These are phyloP conservation scores for Electrophaes corylata DNA, from an alignment of 2,888 invertebrate genomes.

Conservation along the genomic window DNA sequence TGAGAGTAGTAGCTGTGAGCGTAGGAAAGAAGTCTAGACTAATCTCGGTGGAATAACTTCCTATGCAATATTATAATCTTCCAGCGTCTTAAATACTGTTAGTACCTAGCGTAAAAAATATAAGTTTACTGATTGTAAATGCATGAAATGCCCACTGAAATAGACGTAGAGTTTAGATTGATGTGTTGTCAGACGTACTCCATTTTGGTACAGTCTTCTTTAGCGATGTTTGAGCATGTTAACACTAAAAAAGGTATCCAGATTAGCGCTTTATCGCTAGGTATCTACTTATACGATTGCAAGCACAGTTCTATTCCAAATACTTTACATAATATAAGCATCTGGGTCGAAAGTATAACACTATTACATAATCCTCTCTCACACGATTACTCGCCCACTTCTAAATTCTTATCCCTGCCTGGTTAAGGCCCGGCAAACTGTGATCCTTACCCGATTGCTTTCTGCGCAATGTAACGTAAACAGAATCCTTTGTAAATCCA, in stretches of 20 bases:
- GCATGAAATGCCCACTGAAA: too few relatives aligned
- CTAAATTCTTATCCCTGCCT: conserved; percentile 6
- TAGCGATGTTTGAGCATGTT: too few relatives aligned
- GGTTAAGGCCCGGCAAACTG: conserved; percentile 5
- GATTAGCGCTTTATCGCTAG: too few relatives aligned
- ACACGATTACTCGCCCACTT: conserved; percentile 12
- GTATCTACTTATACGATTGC: too few relatives aligned
- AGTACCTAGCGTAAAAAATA: too few relatives aligned
- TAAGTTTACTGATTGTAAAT: too few relatives aligned
- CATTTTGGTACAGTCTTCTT: too few relatives aligned
- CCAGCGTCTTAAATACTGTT: neutral
- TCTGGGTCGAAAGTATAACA: conserved; percentile 5
- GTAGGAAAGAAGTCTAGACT: conserved; percentile 3
- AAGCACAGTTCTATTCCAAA: neutral
- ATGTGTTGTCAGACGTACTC: too few relatives aligned
- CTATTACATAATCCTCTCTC: conserved; percentile 15
- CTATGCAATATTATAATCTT: neutral
- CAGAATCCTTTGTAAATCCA: neutral
- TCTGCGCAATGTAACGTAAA: conserved; percentile 16
- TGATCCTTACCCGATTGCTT: conserved; percentile 17
- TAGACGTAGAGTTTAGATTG: too few relatives aligned
- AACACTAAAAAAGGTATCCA: too few relatives aligned
- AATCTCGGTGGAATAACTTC: neutral
- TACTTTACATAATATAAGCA: neutral
- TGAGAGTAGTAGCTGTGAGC: neutral